These are phyloP conservation scores for Mustela lutreola DNA, from an alignment of 2,113 vertebrate species.

Conservation along the genomic window DNA sequence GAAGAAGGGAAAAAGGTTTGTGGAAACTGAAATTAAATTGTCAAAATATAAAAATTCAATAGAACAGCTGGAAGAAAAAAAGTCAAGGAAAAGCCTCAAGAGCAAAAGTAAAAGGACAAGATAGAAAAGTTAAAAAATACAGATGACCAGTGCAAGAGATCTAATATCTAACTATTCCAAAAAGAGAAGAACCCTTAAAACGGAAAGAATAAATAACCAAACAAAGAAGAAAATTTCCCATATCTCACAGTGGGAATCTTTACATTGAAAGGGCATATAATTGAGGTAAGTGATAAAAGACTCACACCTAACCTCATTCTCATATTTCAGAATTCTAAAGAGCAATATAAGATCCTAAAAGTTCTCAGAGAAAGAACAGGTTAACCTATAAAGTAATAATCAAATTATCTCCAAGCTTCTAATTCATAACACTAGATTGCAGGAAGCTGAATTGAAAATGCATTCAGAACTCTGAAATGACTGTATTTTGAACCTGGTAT, in stretches of 20 bases:
- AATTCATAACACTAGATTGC: background rate
- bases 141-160: background rate
- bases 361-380: background rate
- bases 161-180: background rate
- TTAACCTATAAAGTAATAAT: background rate
- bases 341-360: conserved; percentile 7
- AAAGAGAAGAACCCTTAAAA: background rate
- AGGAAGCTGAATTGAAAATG: background rate
- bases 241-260: background rate
- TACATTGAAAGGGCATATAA: background rate
- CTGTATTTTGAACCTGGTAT: conserved; percentile 3
- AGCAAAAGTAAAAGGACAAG: background rate
- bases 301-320: background rate
- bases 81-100: background rate
- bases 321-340: background rate
- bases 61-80: background rate
- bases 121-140: background rate
- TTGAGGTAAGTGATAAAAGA: background rate
- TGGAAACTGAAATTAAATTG: background rate
- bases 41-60: background rate
- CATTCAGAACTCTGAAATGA: background rate
- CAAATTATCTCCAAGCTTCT: background rate
- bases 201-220: background rate
- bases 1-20: background rate
- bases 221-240: background rate